Evolutionary conservation across 2,113 vertebrate genomes (phyloP).

Genomic region (Tiliqua scincoides): DNA sequence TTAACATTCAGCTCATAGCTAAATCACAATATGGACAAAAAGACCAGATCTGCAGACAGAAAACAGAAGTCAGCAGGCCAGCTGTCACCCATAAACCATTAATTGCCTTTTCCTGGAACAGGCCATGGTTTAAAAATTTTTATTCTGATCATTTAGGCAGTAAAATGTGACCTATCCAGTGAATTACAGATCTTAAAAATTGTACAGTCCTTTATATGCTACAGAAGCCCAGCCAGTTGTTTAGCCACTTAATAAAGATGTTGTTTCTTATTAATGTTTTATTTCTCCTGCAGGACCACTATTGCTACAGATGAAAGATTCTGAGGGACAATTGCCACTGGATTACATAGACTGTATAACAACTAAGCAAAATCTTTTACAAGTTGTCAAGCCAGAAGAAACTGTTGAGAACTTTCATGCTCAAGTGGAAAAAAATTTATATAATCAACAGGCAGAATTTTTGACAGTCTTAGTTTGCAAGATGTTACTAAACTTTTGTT

Average conservation of each 20-base stretch:
- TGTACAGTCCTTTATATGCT: slow-evolving; percentile 55
- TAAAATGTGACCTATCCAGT: slow-evolving; percentile 58
- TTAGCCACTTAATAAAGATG: slow-evolving; percentile 47
- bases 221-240: slow-evolving; percentile 58
- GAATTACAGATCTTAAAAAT: slow-evolving; percentile 53
- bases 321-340: slow-evolving; percentile 75
- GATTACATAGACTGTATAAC: slow-evolving; percentile 76
- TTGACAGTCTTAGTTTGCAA: slow-evolving; percentile 74
- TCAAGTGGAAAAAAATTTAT: slow-evolving; percentile 58
- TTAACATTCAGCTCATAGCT: background rate
- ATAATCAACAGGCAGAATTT: slow-evolving; percentile 72
- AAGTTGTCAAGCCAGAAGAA: slow-evolving; percentile 72
- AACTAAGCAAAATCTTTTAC: slow-evolving; percentile 82
- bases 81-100: background rate
- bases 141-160: slow-evolving; percentile 58
- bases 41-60: too few species aligned
- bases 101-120: background rate
- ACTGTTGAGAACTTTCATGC: slow-evolving; percentile 67
- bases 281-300: slow-evolving; percentile 80
- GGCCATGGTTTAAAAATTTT: slow-evolving; percentile 46
- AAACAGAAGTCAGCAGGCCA: background rate
- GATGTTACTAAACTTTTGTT: slow-evolving; percentile 80
- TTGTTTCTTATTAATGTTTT: slow-evolving; percentile 53
- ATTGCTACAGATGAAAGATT: slow-evolving; percentile 83
- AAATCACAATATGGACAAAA: background rate